Conservation (phyloP, 2,888 invertebrate genomes). For the Leptarthrus brevirostris region DNA sequence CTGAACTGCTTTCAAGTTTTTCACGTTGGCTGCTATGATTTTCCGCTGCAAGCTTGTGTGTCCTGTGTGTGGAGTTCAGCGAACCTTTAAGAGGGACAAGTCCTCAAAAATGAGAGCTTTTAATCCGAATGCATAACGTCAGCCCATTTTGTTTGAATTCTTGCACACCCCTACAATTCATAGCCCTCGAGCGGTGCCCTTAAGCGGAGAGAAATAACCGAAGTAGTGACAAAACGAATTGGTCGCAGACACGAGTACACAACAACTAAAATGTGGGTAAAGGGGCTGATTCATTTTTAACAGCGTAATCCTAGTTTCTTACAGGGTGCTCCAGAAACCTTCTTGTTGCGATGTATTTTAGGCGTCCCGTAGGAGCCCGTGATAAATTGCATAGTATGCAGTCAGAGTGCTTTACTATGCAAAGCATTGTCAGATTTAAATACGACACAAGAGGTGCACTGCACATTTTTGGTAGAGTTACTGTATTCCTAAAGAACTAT, state of each 20-base stretch:
- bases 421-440: too few relatives aligned
- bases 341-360: not conserved
- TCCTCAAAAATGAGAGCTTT: conserved; percentile 9
- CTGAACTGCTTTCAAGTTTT: not conserved
- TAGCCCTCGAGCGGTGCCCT: not conserved
- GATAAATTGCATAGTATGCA: conserved; percentile 1
- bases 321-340: not conserved
- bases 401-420: too few relatives aligned
- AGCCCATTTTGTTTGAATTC: conserved; percentile 9
- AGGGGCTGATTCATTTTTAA: conserved; percentile 1
- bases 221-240: not conserved
- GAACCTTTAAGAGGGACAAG: not conserved
- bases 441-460: too few relatives aligned
- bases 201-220: not conserved
- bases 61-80: not conserved
- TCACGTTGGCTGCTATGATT: not conserved
- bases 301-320: not conserved
- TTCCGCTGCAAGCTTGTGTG: not conserved
- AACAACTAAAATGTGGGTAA: not conserved
- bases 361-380: not conserved
- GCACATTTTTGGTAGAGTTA: too few relatives aligned
- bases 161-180: not conserved
- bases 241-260: not conserved
- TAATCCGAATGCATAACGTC: conserved; percentile 7
- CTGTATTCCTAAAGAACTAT: too few relatives aligned